These are phyloP conservation scores for Micrastur ruficollis DNA, from an alignment of 2,797 vertebrate species.

Conservation along the genomic window DNA sequence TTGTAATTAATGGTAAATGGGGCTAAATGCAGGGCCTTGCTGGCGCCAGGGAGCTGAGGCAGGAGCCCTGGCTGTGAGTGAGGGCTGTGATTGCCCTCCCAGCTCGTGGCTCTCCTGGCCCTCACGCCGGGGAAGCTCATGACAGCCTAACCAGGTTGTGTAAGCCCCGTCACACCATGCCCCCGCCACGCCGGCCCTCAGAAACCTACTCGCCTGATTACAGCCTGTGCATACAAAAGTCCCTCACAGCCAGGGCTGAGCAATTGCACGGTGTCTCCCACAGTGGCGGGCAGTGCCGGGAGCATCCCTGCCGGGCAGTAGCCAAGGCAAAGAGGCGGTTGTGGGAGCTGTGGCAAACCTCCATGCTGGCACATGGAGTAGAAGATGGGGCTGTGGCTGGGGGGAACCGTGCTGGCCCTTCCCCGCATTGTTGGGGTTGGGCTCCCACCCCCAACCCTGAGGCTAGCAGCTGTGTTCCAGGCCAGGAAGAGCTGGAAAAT, in stretches of 20 bases:
- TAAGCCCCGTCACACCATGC: accelerated
- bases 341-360: not conserved
- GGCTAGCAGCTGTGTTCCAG: not conserved
- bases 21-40: not conserved
- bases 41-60: not conserved
- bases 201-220: accelerated
- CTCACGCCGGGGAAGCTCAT: accelerated
- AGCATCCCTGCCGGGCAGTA: accelerated
- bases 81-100: not conserved
- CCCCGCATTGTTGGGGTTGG: not conserved
- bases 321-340: not conserved
- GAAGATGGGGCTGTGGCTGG: not conserved
- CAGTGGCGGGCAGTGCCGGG: accelerated
- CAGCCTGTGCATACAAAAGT: accelerated
- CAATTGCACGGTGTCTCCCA: accelerated
- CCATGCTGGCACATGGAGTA: accelerated
- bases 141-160: not conserved
- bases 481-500: not conserved
- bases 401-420: accelerated
- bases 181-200: accelerated
- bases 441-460: not conserved
- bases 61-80: not conserved
- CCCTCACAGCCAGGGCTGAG: not conserved
- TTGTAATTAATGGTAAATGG: not conserved
- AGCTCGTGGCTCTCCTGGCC: accelerated